phyloP scores from a whole-genome alignment of 2,888 invertebrate genomes.

The Ennomos fuscantarius region DNA sequence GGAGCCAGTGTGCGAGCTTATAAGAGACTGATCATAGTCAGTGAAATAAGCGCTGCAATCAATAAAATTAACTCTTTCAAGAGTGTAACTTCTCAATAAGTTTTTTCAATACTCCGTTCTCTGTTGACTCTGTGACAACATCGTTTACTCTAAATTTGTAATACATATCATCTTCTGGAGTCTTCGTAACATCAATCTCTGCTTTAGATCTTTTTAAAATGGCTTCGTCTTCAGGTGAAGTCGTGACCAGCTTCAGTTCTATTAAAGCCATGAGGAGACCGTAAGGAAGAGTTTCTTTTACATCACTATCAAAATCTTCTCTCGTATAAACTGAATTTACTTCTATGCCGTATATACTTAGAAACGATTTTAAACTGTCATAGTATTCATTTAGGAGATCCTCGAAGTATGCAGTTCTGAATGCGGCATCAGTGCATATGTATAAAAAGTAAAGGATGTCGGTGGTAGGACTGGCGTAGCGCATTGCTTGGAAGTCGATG shows the following conservation, averaged over 20 bases:
- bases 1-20: no score
- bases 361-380: conserved; percentile 54
- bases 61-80: conserved; percentile 8
- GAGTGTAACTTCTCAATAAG: conserved; percentile 47
- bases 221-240: conserved; percentile 53
- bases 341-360: conserved; percentile 57
- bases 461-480: conserved; percentile 67
- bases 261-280: conserved; percentile 67
- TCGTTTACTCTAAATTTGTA: conserved; percentile 64
- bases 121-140: conserved; percentile 59
- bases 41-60: no score
- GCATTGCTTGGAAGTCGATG: conserved; percentile 72
- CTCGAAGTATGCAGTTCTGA: conserved; percentile 61
- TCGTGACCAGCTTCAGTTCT: conserved; percentile 62
- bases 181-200: conserved; percentile 37
- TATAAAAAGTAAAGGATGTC: conserved; percentile 69
- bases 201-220: conserved; percentile 45
- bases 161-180: conserved; percentile 46
- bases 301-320: conserved; percentile 57
- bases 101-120: conserved; percentile 61
- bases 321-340: conserved; percentile 54
- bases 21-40: no score
- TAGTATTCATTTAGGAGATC: conserved; percentile 60
- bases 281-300: conserved; percentile 57
- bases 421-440: conserved; percentile 65